A percentile compares a stretch with the other conserved stretches of the same genome.
These are phyloP conservation scores for Cygnus buccinator DNA, from an alignment of 2,113 vertebrate genomes.

Conservation along the genomic window DNA sequence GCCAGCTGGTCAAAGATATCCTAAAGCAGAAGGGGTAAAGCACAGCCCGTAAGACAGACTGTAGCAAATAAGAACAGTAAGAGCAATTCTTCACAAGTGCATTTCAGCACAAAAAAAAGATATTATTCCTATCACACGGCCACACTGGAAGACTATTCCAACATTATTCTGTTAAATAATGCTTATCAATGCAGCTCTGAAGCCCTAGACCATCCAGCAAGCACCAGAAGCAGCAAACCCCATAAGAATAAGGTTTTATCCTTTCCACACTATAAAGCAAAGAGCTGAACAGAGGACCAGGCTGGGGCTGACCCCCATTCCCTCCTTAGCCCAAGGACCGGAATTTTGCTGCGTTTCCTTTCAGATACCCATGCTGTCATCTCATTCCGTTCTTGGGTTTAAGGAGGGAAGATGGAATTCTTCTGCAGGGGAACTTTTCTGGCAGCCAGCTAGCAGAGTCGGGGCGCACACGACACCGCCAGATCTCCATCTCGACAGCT, in stretches of 20 bases:
- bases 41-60: accelerated
- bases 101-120: background rate
- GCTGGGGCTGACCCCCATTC: background rate
- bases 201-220: background rate
- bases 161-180: too few species aligned
- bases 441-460: background rate
- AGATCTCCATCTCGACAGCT: background rate
- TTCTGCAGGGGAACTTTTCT: background rate
- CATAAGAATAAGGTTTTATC: background rate
- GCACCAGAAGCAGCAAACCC: background rate
- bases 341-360: background rate
- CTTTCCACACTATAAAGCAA: background rate
- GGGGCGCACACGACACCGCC: background rate
- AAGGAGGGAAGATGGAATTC: background rate
- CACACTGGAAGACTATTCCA: background rate
- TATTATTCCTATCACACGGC: background rate
- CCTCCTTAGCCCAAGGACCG: background rate
- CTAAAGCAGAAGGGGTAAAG: constrained; percentile 63
- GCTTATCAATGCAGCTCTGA: background rate
- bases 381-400: background rate
- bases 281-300: background rate
- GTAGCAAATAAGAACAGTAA: background rate
- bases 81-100: background rate
- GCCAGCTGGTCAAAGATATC: constrained; percentile 92
- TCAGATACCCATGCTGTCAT: background rate